Percentiles rank a stretch among this genome's conserved stretches.
Conservation (phyloP, 2,113 vertebrate species). For the Ceyx cyanopectus region DNA sequence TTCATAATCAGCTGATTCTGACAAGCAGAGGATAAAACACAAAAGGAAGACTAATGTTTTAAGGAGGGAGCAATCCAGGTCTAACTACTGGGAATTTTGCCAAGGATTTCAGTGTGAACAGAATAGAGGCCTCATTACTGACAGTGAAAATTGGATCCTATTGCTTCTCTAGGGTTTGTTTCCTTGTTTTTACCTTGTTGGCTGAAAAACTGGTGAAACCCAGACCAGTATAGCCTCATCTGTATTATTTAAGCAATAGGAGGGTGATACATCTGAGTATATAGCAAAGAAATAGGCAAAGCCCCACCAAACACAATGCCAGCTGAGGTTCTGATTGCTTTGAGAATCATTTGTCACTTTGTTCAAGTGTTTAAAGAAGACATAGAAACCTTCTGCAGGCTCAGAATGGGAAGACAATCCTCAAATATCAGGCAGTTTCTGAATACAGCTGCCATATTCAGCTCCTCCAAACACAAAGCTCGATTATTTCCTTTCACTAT, state of each 20-base stretch:
- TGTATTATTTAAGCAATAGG: neutral
- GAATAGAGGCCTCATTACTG: conserved; percentile 13
- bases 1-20: conserved; percentile 71
- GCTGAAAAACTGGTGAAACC: neutral
- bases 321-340: neutral
- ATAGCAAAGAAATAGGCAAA: neutral
- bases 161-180: conserved; percentile 34
- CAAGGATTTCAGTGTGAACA: conserved; percentile 18
- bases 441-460: neutral
- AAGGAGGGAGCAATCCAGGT: conserved; percentile 52
- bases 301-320: neutral
- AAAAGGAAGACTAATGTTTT: conserved; percentile 62
- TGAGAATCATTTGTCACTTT: neutral
- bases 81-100: conserved; percentile 37
- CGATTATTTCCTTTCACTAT: neutral
- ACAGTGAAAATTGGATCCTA: conserved; percentile 34
- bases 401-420: neutral
- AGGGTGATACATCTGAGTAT: neutral
- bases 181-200: neutral
- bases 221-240: neutral
- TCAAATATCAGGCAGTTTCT: neutral
- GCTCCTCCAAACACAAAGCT: neutral
- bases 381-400: neutral
- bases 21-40: conserved; percentile 20
- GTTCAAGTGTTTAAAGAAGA: neutral